Percentiles rank a stretch among this genome's conserved stretches.
These are phyloP conservation scores for Rhadina sibilatrix DNA, from an alignment of 2,113 vertebrate species.

Conservation along the genomic window DNA sequence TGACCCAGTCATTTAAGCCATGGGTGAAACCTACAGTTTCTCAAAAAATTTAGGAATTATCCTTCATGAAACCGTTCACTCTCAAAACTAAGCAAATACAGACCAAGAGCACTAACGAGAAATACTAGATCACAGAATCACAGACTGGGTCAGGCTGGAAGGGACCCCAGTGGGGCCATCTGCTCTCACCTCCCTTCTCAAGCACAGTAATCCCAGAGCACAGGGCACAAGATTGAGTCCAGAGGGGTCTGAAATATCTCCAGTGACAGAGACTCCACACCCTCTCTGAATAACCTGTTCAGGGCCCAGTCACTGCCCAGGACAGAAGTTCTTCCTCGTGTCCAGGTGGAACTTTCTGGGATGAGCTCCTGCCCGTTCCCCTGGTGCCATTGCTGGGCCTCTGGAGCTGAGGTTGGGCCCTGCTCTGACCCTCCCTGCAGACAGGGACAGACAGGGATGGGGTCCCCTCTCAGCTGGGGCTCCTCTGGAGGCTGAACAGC, in stretches of 20 bases:
- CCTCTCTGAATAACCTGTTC: neutral
- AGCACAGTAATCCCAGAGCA: neutral
- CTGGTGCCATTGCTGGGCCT: neutral
- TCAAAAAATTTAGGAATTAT: neutral
- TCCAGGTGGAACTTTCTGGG: neutral
- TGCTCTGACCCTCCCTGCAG: neutral
- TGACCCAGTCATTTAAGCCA: neutral
- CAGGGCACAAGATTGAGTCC: neutral
- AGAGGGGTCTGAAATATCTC: neutral
- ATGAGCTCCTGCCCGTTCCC: fast-evolving
- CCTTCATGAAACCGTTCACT: neutral
- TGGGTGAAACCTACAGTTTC: neutral
- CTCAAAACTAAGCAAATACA: neutral
- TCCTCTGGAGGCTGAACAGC: neutral
- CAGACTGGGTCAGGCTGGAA: neutral
- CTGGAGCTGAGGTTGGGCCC: neutral
- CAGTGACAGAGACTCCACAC: neutral
- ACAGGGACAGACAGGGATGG: neutral
- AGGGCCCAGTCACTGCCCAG: neutral
- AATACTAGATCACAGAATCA: neutral
- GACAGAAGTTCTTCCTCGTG: neutral
- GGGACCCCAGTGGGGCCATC: fast-evolving
- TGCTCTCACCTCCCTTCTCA: neutral
- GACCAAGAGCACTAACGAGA: fast-evolving
- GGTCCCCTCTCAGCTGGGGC: neutral